Percentiles rank a stretch among this genome's conserved stretches.
Evolutionary conservation across 2,888 invertebrate genomes (phyloP).

Genomic region (Aleiodes testaceus): DNA sequence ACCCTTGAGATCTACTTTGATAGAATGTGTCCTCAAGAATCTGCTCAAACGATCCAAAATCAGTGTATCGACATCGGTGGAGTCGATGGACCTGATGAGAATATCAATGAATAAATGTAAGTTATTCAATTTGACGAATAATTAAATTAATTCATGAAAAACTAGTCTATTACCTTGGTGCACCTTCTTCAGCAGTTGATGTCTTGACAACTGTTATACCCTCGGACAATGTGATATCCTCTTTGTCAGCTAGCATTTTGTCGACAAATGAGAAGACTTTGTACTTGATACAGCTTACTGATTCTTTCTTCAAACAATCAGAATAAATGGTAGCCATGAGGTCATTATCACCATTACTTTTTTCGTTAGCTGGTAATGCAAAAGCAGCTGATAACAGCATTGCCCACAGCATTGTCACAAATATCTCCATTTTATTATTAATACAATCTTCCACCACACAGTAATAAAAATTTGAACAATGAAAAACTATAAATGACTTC

Average conservation of each 20-base stretch:
- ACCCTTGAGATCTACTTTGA: slow-evolving; percentile 89
- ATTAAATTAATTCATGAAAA: not conserved
- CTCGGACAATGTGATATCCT: slow-evolving; percentile 85
- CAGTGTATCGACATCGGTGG: slow-evolving; percentile 77
- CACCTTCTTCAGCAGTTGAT: slow-evolving; percentile 80
- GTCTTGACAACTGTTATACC: slow-evolving; percentile 89
- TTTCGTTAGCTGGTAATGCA: slow-evolving; percentile 83
- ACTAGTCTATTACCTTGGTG: slow-evolving; percentile 77
- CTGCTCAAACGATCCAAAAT: slow-evolving; percentile 81
- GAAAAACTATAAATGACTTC: too few species aligned
- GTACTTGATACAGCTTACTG: slow-evolving; percentile 89
- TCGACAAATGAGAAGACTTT: slow-evolving; percentile 90
- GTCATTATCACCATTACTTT: slow-evolving; percentile 82
- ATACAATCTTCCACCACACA: slow-evolving; percentile 24
- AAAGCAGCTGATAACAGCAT: slow-evolving; percentile 74
- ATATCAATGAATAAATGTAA: slow-evolving; percentile 8
- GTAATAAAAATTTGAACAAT: not conserved
- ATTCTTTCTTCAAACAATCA: slow-evolving; percentile 88
- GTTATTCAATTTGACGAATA: not conserved
- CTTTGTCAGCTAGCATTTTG: slow-evolving; percentile 87
- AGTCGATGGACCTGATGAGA: slow-evolving; percentile 68
- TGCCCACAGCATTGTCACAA: slow-evolving; percentile 60
- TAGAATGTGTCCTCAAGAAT: slow-evolving; percentile 86
- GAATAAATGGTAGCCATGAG: slow-evolving; percentile 84
- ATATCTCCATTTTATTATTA: slow-evolving; percentile 52